These are phyloP conservation scores for Notothenia coriiceps DNA, from an alignment of 2,113 vertebrate genomes.

Conservation along the genomic window DNA sequence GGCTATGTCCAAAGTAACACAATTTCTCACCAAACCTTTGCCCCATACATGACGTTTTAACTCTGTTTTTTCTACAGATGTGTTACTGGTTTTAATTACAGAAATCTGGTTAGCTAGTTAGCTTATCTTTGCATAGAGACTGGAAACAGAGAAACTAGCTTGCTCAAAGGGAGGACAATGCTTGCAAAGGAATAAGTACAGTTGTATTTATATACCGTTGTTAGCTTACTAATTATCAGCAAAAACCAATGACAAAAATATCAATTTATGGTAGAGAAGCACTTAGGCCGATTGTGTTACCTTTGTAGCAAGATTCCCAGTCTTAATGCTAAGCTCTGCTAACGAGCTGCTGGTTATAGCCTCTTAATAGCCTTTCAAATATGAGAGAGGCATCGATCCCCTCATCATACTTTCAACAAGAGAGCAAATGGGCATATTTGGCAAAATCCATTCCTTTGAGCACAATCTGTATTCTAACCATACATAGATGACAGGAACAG, in stretches of 20 bases:
- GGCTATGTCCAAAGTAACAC: too few relatives aligned
- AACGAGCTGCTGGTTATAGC: neutral
- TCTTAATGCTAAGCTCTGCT: neutral
- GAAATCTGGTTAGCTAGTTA: neutral
- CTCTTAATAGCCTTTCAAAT: neutral
- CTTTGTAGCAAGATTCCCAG: neutral
- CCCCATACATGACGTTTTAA: too few relatives aligned
- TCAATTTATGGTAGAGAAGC: neutral
- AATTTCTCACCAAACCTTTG: too few relatives aligned
- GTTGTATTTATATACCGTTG: neutral
- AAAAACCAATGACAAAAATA: too few relatives aligned
- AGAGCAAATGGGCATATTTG: neutral
- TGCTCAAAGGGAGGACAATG: neutral
- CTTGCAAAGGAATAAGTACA: neutral
- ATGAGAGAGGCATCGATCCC: neutral
- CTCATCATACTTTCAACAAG: neutral
- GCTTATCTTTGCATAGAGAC: neutral
- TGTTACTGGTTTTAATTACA: too few relatives aligned
- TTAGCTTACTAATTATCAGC: neutral
- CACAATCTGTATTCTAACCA: neutral
- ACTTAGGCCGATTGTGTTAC: neutral
- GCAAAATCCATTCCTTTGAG: neutral
- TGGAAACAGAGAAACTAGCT: neutral
- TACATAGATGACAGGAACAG: neutral
- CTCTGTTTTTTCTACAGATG: too few relatives aligned